A percentile compares a stretch with the other conserved stretches of the same genome.
phyloP scores from a whole-genome alignment of 2,797 vertebrate species.

The Hylomyscus alleni region DNA sequence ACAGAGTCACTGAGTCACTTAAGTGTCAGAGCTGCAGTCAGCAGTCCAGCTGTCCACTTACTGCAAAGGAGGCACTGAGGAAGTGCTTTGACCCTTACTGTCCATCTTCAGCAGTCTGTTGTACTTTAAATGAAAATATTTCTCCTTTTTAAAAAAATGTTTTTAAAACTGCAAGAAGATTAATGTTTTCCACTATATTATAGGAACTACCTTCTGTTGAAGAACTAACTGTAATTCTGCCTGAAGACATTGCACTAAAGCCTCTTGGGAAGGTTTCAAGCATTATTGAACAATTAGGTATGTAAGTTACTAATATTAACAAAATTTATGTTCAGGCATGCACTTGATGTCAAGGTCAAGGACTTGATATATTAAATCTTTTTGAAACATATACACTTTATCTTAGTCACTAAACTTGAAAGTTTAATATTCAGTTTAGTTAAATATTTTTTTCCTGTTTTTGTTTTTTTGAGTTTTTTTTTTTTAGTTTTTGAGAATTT shows the following conservation, averaged over 20 bases:
- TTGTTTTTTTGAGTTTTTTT: not conserved
- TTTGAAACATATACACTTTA: conserved; percentile 28
- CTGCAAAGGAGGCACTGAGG: not conserved
- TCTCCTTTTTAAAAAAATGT: not conserved
- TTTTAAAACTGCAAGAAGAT: conserved; percentile 40
- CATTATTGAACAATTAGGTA: conserved; percentile 95
- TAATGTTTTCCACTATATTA: conserved; percentile 70
- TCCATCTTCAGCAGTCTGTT: not conserved
- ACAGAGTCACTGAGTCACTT: not conserved
- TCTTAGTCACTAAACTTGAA: conserved; percentile 54
- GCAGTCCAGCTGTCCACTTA: not conserved
- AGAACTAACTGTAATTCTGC: conserved; percentile 91
- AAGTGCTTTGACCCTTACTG: not conserved
- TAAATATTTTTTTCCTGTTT: conserved; percentile 28
- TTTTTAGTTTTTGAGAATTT: conserved; percentile 8
- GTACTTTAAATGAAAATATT: not conserved
- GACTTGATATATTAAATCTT: conserved; percentile 51
- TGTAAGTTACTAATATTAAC: conserved; percentile 72
- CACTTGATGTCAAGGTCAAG: not conserved
- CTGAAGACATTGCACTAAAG: conserved; percentile 92
- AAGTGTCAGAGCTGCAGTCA: not conserved
- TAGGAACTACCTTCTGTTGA: conserved; percentile 94
- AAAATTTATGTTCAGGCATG: not conserved
- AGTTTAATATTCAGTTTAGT: conserved; percentile 32
- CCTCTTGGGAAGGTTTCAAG: conserved; percentile 94